Evolutionary conservation across 2,113 vertebrate species (phyloP), one percentile per base, ranked within the genome.

Genomic region (Lycaon pictus): DNA sequence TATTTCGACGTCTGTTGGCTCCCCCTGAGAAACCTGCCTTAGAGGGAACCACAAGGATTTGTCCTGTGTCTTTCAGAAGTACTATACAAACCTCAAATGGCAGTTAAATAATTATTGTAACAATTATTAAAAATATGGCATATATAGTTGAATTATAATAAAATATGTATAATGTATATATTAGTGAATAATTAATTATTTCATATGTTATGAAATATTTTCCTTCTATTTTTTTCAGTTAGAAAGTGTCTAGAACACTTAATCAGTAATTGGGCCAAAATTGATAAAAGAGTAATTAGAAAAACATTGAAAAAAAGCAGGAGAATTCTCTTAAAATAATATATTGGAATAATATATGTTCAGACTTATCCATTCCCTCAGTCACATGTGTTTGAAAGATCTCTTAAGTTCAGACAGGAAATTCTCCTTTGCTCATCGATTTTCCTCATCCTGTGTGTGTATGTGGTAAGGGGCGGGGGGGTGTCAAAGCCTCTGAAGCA

Each of bases 401-500:
- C 58, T 85, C 43, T 4, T 23, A 56, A 71, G 11, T 88, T 83
- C 76, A 86, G 37, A 55, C 20, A 29, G 79, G 85, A 96, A 37
- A n/a, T 11, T 81, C 35, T 56, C 56, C 90, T 97, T 81, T 69
- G 15, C 23, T 60, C 35, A 43, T 76, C 16, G 35, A 13, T 65
- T 62, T 82, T 83, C 53, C 85, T 96, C 83, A 69, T 88, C 35
- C 51, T 37, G 22, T 53, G 37, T 55, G 25, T 48, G 5, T 20
- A 29, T 11, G 22, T 25, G 11, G 7, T 1, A 12, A 23, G 27
- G 16, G 15, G 15, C 72, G 48, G 71, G 15, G 15, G 32, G 60
- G 65, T 69, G 48, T 83, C 71, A 55, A 51, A 16, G 92, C 74
- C 65, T 81, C 92, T 93, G 89, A 88, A 91, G 62, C 86, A 60